Percentiles rank a stretch among this genome's conserved stretches.
Evolutionary conservation across 2,888 invertebrate species (phyloP).

Genomic region (Cerceris ruficornis): DNA sequence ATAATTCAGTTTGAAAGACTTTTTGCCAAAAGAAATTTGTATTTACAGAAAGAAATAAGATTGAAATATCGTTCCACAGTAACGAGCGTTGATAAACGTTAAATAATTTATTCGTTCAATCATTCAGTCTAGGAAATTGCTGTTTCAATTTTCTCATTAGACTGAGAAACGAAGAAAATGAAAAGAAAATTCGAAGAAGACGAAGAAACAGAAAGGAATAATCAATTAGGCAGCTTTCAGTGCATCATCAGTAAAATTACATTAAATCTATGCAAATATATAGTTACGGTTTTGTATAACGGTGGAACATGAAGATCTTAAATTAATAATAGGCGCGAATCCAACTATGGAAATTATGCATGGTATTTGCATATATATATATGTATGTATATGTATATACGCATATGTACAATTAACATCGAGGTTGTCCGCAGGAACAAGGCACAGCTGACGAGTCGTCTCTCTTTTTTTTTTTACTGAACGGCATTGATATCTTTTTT

Average conservation of each 20-base stretch:
- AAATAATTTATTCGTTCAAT: constrained; percentile 24
- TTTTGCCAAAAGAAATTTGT: constrained; percentile 8
- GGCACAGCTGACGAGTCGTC: constrained; percentile 70
- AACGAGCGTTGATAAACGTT: constrained; percentile 8
- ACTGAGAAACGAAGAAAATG: neutral
- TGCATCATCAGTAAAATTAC: constrained; percentile 27
- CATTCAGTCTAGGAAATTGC: constrained; percentile 47
- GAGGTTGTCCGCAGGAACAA: constrained; percentile 71
- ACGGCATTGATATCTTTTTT: constrained; percentile 37
- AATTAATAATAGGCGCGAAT: constrained; percentile 54
- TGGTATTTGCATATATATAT: constrained; percentile 30
- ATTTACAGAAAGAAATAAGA: constrained; percentile 20
- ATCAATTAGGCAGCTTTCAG: constrained; percentile 55
- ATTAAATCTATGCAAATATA: constrained; percentile 34
- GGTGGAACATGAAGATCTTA: constrained; percentile 51
- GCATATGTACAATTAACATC: constrained; percentile 56
- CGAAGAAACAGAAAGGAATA: constrained; percentile 15
- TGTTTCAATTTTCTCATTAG: constrained; percentile 20
- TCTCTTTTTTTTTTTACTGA: constrained; percentile 57
- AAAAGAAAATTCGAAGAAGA: too few species aligned
- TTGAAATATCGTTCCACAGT: constrained; percentile 12
- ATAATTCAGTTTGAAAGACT: constrained; percentile 7
- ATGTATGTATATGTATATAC: constrained; percentile 26
- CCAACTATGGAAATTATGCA: constrained; percentile 51
- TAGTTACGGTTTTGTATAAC: constrained; percentile 33